Percentiles rank a stretch among this genome's conserved stretches.
These are phyloP conservation scores for Cheilosia urbana DNA, from an alignment of 2,888 invertebrate genomes.

Conservation along the genomic window DNA sequence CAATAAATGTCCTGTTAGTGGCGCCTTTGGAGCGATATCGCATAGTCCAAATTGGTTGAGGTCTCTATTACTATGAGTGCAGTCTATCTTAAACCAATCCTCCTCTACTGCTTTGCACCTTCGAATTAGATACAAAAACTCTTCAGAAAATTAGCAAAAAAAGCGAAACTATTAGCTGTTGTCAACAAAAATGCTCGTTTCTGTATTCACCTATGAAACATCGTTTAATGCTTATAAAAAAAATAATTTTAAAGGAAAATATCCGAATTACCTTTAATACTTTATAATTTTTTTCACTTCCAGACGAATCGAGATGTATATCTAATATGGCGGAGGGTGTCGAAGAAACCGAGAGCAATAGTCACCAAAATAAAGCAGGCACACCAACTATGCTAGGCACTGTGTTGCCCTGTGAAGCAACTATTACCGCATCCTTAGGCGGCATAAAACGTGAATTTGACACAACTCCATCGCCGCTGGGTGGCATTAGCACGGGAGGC, in stretches of 20 bases:
- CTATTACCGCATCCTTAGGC: constrained; percentile 82
- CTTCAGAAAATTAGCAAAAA: too few relatives aligned
- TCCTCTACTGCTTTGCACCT: too few relatives aligned
- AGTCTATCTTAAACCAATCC: too few relatives aligned
- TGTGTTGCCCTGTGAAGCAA: constrained; percentile 83
- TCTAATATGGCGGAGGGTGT: constrained; percentile 91
- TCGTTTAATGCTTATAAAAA: neutral
- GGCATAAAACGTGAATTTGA: constrained; percentile 83
- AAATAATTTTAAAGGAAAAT: neutral
- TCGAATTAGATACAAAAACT: too few relatives aligned
- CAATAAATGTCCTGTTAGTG: too few relatives aligned
- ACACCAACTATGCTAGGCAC: constrained; percentile 83
- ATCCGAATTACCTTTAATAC: too few relatives aligned
- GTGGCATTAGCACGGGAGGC: constrained; percentile 53
- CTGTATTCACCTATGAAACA: too few relatives aligned
- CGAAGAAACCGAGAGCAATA: constrained; percentile 84
- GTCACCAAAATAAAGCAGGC: constrained; percentile 78
- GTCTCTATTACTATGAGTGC: too few relatives aligned
- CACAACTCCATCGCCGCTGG: constrained; percentile 76
- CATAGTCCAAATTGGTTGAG: too few relatives aligned
- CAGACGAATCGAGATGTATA: constrained; percentile 88
- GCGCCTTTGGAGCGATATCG: too few relatives aligned
- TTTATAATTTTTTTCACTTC: constrained; percentile 17
- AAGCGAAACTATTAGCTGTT: too few relatives aligned
- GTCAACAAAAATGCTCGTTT: too few relatives aligned